Base-by-base conservation (phyloP, 2,113 vertebrate species). In the Lethenteron camtschaticum region DNA sequence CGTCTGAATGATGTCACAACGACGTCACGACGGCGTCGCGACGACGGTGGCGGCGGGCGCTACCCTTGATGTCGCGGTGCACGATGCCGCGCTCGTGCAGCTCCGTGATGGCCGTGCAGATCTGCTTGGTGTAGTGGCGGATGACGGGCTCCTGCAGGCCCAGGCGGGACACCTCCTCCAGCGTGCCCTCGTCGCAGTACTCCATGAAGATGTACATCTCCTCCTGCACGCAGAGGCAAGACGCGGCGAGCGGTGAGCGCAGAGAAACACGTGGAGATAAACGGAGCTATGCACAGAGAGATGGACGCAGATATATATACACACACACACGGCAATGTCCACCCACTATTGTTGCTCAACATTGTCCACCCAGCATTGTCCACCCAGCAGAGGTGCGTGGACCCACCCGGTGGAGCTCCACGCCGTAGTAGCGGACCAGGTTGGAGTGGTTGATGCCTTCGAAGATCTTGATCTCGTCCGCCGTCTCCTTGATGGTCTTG, bases 141-240 rank as follows among this genome's bases (percentile, higher is more conserved):
- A 99, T 96, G 74, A 96, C 94, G 0, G 96, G 92, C 57, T 99
- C 94, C 77, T 99, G 94, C 13, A 99, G 86, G 7, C 94, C 94
- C 76, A 99, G 85, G 57, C 89, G 77, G 8, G 94, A 89, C 71
- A 99, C 94, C 75, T 99, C 94, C 75, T 99, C 94, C 75, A 99
- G 76, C 0, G 94, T 96, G 59, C 94, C 94, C 78, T 99, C 94
- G 9, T 99, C 94, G 74, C 94, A 99, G 80, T 96, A 99, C 77
- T 99, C 92, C 92, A 99, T 99, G 78, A 99, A 99, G 81, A 99
- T 99, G 77, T 99, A 99, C 92, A 99, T 99, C 79, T 99, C 94
- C 75, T 99, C 94, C 94, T 99, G 74, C 3, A 58, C 41, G 41
- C 41, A 24, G 3, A 24, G 20, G 24, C 24, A 41, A 41, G 41